These are phyloP conservation scores for Corythornis leucogaster DNA, from an alignment of 2,797 vertebrate species.

Conservation along the genomic window DNA sequence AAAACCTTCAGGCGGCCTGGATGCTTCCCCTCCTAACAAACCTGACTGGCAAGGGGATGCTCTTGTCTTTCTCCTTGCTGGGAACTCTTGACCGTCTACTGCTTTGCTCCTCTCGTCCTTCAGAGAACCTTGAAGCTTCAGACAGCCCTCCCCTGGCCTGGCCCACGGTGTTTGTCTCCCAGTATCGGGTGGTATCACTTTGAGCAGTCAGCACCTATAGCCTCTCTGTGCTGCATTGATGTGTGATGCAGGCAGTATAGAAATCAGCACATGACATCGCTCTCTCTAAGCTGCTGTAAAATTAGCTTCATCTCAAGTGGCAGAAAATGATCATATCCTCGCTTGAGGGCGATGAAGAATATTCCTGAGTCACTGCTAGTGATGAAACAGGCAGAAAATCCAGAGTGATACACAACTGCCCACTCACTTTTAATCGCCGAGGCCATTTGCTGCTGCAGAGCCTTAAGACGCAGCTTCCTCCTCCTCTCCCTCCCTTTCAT, in stretches of 20 bases:
- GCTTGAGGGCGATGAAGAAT: conserved; percentile 66
- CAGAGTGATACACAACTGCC: conserved; percentile 61
- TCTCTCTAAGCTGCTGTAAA: conserved; percentile 62
- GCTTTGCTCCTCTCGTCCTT: background rate
- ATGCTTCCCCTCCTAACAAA: background rate
- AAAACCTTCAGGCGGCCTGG: background rate
- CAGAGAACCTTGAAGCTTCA: background rate
- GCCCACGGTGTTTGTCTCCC: background rate
- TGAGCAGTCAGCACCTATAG: background rate
- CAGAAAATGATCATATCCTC: conserved; percentile 68
- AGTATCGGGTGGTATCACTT: background rate
- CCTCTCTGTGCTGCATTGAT: background rate
- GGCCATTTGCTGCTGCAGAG: conserved; percentile 61
- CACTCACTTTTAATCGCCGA: conserved; percentile 62
- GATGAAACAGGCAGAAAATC: conserved; percentile 68
- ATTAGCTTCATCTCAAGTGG: conserved; percentile 71
- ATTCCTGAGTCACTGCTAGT: conserved; percentile 64
- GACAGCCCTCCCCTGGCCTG: background rate
- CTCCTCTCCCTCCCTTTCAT: conserved; percentile 54
- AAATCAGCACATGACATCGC: conserved; percentile 61
- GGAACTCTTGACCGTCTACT: background rate
- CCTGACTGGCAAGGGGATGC: background rate
- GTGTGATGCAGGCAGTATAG: conserved; percentile 7
- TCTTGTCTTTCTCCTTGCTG: background rate
- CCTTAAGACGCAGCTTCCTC: conserved; percentile 26